A percentile compares a stretch with the other conserved stretches of the same genome.
Evolutionary conservation across 2,888 invertebrate species (phyloP).

Genomic region (Netelia inedita): DNA sequence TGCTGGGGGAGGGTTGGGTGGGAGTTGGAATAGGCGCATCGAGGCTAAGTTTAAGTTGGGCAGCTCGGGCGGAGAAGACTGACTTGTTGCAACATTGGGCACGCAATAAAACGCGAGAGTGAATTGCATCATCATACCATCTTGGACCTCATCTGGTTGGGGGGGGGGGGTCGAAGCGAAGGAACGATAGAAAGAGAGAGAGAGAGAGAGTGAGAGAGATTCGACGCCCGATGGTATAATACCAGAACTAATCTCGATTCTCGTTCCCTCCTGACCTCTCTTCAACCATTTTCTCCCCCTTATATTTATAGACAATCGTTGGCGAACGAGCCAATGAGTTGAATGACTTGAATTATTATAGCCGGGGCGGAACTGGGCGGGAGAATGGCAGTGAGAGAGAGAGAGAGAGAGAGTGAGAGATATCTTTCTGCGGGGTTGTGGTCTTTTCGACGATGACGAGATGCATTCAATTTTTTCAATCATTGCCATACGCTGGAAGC

Average conservation of each 20-base stretch:
- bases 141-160: not conserved
- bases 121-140: slow-evolving; percentile 44
- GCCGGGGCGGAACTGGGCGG: slow-evolving; percentile 2
- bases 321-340: slow-evolving; percentile 54
- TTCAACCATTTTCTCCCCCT: slow-evolving; percentile 21
- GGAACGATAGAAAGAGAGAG: not conserved
- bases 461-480: slow-evolving; percentile 23
- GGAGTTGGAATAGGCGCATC: slow-evolving; percentile 14
- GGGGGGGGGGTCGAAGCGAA: not conserved
- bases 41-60: slow-evolving; percentile 38
- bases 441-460: slow-evolving; percentile 41
- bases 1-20: not conserved
- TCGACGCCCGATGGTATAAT: slow-evolving; percentile 47
- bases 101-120: slow-evolving; percentile 40
- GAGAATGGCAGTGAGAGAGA: slow-evolving; percentile 12
- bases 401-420: not conserved
- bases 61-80: not conserved
- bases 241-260: slow-evolving; percentile 59
- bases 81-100: slow-evolving; percentile 54
- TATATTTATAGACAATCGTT: slow-evolving; percentile 64
- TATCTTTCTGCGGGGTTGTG: not conserved
- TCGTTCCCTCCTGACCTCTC: slow-evolving; percentile 1
- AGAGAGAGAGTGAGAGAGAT: slow-evolving; percentile 16
- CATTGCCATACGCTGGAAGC: slow-evolving; percentile 16
- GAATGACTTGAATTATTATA: slow-evolving; percentile 65